These are phyloP conservation scores for Acipenser oxyrinchus DNA, from an alignment of 2,797 vertebrate species.

Conservation along the genomic window DNA sequence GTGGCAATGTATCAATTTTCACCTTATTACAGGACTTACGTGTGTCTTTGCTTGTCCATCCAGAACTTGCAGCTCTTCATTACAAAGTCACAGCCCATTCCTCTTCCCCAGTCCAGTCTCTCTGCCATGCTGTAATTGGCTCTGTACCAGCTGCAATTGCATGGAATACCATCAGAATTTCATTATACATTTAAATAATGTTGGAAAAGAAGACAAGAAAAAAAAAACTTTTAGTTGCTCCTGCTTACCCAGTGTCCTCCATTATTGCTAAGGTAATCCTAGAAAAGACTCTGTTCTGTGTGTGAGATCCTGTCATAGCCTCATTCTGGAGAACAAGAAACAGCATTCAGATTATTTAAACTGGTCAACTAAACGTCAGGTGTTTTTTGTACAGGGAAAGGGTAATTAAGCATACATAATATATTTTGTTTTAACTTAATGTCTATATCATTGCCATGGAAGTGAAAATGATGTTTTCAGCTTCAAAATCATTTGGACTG, in stretches of 20 bases:
- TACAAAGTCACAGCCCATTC: conserved; percentile 89
- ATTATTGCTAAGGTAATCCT: conserved; percentile 91
- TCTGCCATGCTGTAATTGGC: conserved; percentile 95
- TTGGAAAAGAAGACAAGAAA: not conserved
- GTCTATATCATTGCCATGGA: not conserved
- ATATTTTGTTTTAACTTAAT: not conserved
- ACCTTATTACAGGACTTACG: conserved; percentile 48
- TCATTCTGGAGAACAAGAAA: conserved; percentile 74
- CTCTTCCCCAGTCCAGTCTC: conserved; percentile 85
- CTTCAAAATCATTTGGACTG: too few species aligned
- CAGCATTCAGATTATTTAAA: too few species aligned
- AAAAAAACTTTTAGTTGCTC: too few species aligned
- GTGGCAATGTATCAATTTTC: not conserved
- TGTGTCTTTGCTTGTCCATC: conserved; percentile 77
- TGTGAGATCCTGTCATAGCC: conserved; percentile 97
- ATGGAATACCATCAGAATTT: not conserved
- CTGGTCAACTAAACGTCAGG: too few species aligned
- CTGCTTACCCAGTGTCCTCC: conserved; percentile 88
- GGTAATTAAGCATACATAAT: too few species aligned
- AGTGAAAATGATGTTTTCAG: too few species aligned
- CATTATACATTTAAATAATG: not conserved
- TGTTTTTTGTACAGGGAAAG: too few species aligned
- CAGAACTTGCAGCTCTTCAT: conserved; percentile 96
- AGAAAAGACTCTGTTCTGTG: conserved; percentile 91
- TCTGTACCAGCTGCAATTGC: conserved; percentile 77